Conservation (phyloP, 1,140 invertebrate genomes). For the Bicyclus anynana region DNA sequence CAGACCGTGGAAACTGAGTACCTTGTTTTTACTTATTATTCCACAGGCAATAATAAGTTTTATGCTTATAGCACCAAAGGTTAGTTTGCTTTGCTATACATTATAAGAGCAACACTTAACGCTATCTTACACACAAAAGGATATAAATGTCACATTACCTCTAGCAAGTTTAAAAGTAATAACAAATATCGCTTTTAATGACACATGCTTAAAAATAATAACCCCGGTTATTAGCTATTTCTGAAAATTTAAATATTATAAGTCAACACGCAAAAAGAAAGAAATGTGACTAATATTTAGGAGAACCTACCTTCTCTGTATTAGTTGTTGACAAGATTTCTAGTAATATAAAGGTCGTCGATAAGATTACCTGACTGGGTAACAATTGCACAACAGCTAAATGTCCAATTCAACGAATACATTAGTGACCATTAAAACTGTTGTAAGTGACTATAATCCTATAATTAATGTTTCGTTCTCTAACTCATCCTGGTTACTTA, state of each 20-base stretch:
- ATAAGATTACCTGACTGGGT: slow-evolving; percentile 8
- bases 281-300: background rate
- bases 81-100: slow-evolving; percentile 2
- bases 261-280: too few relatives aligned
- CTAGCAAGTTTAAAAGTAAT: slow-evolving; percentile 3
- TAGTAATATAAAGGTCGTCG: slow-evolving; percentile 10
- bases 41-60: slow-evolving; percentile 37
- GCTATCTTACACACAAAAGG: slow-evolving; percentile 45
- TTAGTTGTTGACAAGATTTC: slow-evolving; percentile 10
- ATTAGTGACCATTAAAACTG: too few relatives aligned
- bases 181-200: slow-evolving; percentile 1
- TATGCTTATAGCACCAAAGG: slow-evolving; percentile 16
- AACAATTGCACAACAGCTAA: background rate
- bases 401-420: too few relatives aligned
- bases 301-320: background rate
- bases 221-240: background rate
- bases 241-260: background rate
- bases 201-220: background rate
- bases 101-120: slow-evolving; percentile 35
- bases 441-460: too few relatives aligned
- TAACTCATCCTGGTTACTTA: too few relatives aligned
- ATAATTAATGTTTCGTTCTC: too few relatives aligned
- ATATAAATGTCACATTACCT: slow-evolving; percentile 46
- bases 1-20: slow-evolving; percentile 75
- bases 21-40: slow-evolving; percentile 46